Evolutionary conservation across 1,140 invertebrate genomes (phyloP).

Genomic region (Saccostrea cuccullata): DNA sequence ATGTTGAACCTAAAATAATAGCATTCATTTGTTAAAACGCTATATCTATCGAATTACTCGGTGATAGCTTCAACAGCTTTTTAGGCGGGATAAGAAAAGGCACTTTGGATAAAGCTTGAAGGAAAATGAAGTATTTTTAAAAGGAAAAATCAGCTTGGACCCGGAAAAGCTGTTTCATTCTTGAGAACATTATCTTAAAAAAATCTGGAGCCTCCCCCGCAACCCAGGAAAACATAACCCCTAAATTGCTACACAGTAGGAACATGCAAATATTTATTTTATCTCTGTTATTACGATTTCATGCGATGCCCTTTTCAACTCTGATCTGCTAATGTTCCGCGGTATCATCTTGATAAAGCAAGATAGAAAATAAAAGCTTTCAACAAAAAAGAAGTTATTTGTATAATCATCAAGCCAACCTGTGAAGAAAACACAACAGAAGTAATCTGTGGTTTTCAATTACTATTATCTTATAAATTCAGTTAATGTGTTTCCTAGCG

Average conservation of each 20-base stretch:
- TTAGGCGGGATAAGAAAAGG: conserved; percentile 15
- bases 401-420: too few relatives aligned
- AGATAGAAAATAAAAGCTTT: too few relatives aligned
- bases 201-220: neutral
- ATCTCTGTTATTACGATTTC: conserved; percentile 20
- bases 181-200: neutral
- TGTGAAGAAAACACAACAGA: too few relatives aligned
- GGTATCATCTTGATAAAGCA: neutral
- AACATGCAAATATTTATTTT: conserved; percentile 15
- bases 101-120: neutral
- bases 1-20: conserved; percentile 36
- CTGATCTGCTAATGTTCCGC: neutral
- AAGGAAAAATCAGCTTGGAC: neutral
- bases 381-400: too few relatives aligned
- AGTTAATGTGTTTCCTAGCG: too few relatives aligned
- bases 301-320: conserved; percentile 11
- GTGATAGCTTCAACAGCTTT: conserved; percentile 1
- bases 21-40: conserved; percentile 34
- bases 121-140: neutral
- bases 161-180: neutral
- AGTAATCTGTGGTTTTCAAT: too few relatives aligned
- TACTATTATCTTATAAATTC: too few relatives aligned
- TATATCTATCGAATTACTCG: conserved; percentile 26
- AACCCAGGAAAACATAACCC: neutral
- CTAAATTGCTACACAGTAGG: neutral